These are phyloP conservation scores for Semnornis frantzii DNA, from an alignment of 2,113 vertebrate species.

Conservation along the genomic window DNA sequence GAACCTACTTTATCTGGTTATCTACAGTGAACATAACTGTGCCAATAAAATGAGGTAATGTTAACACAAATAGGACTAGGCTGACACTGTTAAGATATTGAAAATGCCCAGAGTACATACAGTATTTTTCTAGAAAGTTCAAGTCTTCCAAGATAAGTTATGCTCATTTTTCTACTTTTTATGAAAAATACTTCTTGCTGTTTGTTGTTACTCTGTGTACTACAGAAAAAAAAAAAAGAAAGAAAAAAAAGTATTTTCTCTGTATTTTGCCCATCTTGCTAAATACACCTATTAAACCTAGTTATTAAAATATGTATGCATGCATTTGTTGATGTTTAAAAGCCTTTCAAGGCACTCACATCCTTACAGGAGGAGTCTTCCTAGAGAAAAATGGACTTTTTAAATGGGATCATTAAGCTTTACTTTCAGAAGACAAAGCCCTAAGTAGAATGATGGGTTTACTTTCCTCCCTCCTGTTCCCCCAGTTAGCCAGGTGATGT, in stretches of 20 bases:
- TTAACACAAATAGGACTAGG: background rate
- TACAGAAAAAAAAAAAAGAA: background rate
- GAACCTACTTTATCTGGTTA: background rate
- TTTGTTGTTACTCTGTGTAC: background rate
- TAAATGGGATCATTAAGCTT: background rate
- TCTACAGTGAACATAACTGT: background rate
- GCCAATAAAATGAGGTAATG: background rate
- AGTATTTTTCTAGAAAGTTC: background rate
- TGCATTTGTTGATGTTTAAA: background rate
- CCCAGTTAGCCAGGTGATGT: constrained; percentile 28
- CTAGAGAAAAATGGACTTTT: background rate
- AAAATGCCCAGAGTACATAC: background rate
- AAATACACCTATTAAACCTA: background rate
- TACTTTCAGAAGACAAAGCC: background rate
- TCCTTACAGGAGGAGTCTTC: background rate
- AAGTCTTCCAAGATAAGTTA: background rate
- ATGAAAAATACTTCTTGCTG: background rate
- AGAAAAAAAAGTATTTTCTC: background rate
- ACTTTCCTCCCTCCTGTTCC: background rate
- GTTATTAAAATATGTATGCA: background rate
- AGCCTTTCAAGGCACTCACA: background rate
- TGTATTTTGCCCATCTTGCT: background rate
- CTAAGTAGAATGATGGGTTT: background rate
- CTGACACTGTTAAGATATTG: background rate
- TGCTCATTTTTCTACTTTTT: background rate